Conservation (phyloP, 2,113 vertebrate species). For the Tychaedon coryphoeus region DNA sequence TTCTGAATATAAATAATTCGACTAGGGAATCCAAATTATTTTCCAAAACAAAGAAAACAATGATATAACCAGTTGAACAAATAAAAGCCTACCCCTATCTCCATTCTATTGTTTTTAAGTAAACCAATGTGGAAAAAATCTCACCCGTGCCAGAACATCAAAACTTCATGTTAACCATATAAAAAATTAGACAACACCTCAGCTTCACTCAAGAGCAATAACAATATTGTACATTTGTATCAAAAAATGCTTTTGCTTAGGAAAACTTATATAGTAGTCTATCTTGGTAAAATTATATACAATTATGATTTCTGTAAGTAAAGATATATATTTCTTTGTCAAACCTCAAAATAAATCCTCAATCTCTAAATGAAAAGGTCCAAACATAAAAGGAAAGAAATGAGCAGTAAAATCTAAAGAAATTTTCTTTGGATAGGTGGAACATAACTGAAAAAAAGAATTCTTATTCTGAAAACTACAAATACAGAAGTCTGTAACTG, state of each 20-base stretch:
- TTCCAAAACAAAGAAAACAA: not conserved
- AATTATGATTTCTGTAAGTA: not conserved
- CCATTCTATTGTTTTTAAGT: not conserved
- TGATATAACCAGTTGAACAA: not conserved
- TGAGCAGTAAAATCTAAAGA: not conserved
- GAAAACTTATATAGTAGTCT: not conserved
- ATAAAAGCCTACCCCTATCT: not conserved
- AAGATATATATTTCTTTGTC: not conserved
- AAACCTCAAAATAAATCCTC: not conserved
- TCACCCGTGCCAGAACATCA: not conserved
- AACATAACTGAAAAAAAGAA: not conserved
- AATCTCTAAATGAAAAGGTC: not conserved
- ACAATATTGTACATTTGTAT: not conserved
- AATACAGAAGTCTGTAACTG: not conserved
- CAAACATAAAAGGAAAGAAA: not conserved
- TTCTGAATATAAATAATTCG: not conserved
- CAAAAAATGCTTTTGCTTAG: not conserved
- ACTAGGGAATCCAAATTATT: not conserved
- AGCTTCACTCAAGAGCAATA: not conserved
- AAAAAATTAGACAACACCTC: constrained; percentile 2
- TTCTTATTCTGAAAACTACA: not conserved
- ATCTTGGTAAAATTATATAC: not conserved
- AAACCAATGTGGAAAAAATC: not conserved
- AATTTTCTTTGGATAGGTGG: not conserved
- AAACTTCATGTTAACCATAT: not conserved